Percentiles rank a stretch among this genome's conserved stretches.
These are phyloP conservation scores for Elanoides forficatus DNA, from an alignment of 2,113 vertebrate species.

Conservation along the genomic window DNA sequence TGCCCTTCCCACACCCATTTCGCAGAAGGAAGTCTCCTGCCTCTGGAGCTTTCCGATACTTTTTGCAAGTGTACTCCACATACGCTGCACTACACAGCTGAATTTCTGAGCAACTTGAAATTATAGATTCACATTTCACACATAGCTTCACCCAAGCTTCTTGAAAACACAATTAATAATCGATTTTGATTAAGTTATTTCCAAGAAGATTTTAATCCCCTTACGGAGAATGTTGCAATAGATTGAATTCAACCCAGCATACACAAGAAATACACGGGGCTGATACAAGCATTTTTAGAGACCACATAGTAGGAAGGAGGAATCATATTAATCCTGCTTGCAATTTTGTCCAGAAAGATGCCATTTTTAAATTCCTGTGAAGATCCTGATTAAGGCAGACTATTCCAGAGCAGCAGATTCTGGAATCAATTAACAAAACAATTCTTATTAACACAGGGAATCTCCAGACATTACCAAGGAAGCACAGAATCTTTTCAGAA, in stretches of 20 bases:
- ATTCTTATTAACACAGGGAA: constrained; percentile 27
- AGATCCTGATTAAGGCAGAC: not conserved
- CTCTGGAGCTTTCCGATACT: not conserved
- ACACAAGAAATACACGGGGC: not conserved
- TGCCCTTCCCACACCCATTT: not conserved
- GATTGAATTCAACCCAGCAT: not conserved
- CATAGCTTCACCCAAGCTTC: not conserved
- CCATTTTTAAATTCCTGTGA: not conserved
- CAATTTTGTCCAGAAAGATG: not conserved
- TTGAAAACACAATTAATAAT: not conserved
- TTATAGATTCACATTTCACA: not conserved
- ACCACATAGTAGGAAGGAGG: not conserved
- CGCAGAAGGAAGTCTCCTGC: not conserved
- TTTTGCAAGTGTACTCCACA: not conserved
- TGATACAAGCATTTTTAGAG: not conserved
- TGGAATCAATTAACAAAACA: constrained; percentile 39
- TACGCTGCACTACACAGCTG: not conserved
- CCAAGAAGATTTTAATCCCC: not conserved
- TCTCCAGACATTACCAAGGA: constrained; percentile 29
- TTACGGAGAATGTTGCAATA: not conserved
- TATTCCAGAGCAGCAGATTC: constrained; percentile 1
- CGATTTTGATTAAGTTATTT: not conserved
- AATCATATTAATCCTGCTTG: not conserved
- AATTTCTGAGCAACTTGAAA: not conserved
- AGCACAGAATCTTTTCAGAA: constrained; percentile 14